Evolutionary conservation across 64 coral and sea anemone species (phyloP).

Genomic region (Platygyra sinensis): DNA sequence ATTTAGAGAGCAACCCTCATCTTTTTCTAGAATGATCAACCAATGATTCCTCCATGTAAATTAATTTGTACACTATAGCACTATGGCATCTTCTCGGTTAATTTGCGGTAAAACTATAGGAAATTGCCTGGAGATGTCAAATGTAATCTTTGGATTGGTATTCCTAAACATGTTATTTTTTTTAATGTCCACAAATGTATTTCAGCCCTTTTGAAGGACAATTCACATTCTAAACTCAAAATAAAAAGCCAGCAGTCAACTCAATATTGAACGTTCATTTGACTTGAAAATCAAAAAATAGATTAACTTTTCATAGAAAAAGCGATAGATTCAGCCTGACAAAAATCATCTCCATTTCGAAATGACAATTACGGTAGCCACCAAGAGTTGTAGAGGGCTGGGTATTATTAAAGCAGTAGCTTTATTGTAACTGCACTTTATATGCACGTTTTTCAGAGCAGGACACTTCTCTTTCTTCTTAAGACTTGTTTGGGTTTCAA

Average conservation of each 20-base stretch:
- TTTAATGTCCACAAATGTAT: too few relatives aligned
- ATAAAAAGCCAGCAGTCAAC: background rate
- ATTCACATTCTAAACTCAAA: too few relatives aligned
- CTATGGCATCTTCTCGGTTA: too few relatives aligned
- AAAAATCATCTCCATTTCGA: background rate
- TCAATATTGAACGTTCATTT: background rate
- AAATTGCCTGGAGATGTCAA: too few relatives aligned
- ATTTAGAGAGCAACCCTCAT: too few relatives aligned
- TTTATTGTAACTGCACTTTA: constrained; percentile 90
- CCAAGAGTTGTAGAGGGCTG: background rate
- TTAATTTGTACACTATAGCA: too few relatives aligned
- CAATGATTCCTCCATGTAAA: too few relatives aligned
- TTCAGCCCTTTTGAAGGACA: too few relatives aligned
- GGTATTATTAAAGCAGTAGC: background rate
- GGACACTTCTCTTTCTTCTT: constrained; percentile 92
- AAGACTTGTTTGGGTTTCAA: constrained; percentile 73
- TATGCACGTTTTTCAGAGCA: constrained; percentile 68
- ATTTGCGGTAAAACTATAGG: too few relatives aligned
- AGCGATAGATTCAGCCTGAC: background rate
- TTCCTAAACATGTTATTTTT: too few relatives aligned
- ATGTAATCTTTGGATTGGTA: too few relatives aligned
- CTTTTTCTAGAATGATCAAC: too few relatives aligned
- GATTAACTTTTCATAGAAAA: background rate
- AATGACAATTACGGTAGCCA: background rate
- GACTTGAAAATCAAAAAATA: background rate